phyloP scores from a whole-genome alignment of 1,140 invertebrate genomes.

The Cydia pomonella region DNA sequence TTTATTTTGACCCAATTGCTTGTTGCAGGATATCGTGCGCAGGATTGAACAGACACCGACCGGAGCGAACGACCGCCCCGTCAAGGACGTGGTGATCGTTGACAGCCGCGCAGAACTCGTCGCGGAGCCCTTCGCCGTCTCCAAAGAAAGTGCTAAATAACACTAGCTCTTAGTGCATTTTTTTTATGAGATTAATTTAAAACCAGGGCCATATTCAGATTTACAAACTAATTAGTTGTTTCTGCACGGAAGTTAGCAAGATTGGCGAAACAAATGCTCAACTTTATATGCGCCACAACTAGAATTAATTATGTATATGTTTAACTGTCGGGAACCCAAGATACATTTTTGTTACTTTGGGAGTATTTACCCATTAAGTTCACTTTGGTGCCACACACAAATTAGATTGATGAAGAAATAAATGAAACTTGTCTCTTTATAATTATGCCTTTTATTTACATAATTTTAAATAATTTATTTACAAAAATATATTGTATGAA shows the following conservation, averaged over 20 bases:
- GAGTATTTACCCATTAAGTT: neutral
- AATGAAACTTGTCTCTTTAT: constrained; percentile 26
- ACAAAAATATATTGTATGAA: neutral
- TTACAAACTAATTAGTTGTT: too few species aligned
- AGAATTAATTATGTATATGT: too few species aligned
- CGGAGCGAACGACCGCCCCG: constrained; percentile 88
- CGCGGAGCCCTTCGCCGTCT: constrained; percentile 88
- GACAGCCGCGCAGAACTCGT: constrained; percentile 87
- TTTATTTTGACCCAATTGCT: constrained; percentile 39
- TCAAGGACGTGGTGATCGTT: constrained; percentile 89
- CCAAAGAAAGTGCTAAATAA: constrained; percentile 88
- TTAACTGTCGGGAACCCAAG: too few species aligned
- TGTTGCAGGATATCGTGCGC: constrained; percentile 89
- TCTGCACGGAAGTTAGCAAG: too few species aligned
- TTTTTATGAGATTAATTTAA: constrained; percentile 40
- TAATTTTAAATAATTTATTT: constrained; percentile 18
- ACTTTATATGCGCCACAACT: too few species aligned
- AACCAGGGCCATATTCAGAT: too few species aligned
- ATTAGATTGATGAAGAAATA: constrained; percentile 30
- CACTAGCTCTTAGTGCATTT: constrained; percentile 38
- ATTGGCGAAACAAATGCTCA: too few species aligned
- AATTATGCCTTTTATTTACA: constrained; percentile 27
- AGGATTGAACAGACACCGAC: constrained; percentile 91
- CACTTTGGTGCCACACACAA: constrained; percentile 19
- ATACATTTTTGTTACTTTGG: constrained; percentile 36